Percentiles rank a stretch among this genome's conserved stretches.
Conservation (phyloP, 2,797 vertebrate genomes). For the Argya squamiceps region DNA sequence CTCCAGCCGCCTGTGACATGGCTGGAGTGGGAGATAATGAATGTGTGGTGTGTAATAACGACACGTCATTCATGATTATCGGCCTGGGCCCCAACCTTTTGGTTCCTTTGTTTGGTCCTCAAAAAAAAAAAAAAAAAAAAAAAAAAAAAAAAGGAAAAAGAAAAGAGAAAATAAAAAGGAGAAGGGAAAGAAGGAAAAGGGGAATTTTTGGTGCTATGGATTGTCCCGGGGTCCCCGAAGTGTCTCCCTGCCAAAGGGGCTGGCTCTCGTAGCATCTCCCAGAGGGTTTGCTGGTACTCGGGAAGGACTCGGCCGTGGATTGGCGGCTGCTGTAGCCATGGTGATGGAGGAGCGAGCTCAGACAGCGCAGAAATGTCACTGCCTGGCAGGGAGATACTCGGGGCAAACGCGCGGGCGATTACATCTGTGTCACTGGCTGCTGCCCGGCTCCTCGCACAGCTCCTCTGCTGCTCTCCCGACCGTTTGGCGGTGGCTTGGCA, state of each 20-base stretch:
- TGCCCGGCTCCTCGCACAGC: not conserved
- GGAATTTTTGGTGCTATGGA: not conserved
- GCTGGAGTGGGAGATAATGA: conserved; percentile 77
- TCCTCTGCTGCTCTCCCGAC: not conserved
- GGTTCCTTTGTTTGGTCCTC: conserved; percentile 69
- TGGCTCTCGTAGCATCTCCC: conserved; percentile 10
- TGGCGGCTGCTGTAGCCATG: conserved; percentile 57
- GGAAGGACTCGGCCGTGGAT: conserved; percentile 21
- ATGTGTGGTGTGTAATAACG: conserved; percentile 74
- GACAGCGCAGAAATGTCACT: conserved; percentile 43
- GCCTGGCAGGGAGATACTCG: not conserved
- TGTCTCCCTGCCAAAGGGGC: conserved; percentile 25
- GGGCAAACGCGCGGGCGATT: not conserved
- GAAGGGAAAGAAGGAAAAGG: not conserved
- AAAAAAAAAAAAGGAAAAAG: not conserved
- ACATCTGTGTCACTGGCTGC: not conserved
- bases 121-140: not conserved
- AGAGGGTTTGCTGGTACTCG: conserved; percentile 24
- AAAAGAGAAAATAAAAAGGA: not conserved
- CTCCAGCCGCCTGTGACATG: conserved; percentile 75
- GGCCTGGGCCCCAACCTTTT: conserved; percentile 75
- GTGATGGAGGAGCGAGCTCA: conserved; percentile 3
- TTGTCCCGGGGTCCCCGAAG: not conserved
- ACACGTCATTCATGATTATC: conserved; percentile 76
- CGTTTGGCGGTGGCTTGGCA: not conserved